These are phyloP conservation scores for Ceratosolen solmsi DNA, from an alignment of 1,140 invertebrate genomes.

Conservation along the genomic window DNA sequence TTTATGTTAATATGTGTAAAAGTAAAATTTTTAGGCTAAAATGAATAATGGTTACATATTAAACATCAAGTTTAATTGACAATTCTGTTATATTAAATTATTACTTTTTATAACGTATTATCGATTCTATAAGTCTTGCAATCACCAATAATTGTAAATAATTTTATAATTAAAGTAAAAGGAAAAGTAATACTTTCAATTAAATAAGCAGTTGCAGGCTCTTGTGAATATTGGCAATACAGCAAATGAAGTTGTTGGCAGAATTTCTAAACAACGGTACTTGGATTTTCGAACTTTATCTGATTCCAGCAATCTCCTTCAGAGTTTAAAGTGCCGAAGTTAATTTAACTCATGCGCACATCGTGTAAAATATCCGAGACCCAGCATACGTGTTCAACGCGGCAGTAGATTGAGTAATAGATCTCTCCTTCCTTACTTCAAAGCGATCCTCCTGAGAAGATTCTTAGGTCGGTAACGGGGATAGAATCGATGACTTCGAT, in stretches of 20 bases:
- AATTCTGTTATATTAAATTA: too few species aligned
- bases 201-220: too few species aligned
- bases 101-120: too few species aligned
- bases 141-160: too few species aligned
- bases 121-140: too few species aligned
- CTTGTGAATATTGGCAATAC: neutral
- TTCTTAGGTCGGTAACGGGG: slow-evolving; percentile 43
- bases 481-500: slow-evolving; percentile 33
- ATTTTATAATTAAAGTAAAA: too few species aligned
- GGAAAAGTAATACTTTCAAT: too few species aligned
- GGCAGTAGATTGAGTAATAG: slow-evolving; percentile 4
- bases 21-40: neutral
- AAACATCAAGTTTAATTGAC: too few species aligned
- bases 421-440: slow-evolving; percentile 11
- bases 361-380: neutral
- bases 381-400: neutral
- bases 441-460: slow-evolving; percentile 58
- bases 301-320: neutral
- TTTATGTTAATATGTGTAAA: neutral
- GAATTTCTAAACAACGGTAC: neutral
- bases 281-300: neutral
- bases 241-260: neutral
- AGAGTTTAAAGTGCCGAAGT: neutral
- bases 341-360: too few species aligned
- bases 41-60: too few species aligned